phyloP scores from a whole-genome alignment of 1,140 invertebrate species.

The Neodiprion lecontei region DNA sequence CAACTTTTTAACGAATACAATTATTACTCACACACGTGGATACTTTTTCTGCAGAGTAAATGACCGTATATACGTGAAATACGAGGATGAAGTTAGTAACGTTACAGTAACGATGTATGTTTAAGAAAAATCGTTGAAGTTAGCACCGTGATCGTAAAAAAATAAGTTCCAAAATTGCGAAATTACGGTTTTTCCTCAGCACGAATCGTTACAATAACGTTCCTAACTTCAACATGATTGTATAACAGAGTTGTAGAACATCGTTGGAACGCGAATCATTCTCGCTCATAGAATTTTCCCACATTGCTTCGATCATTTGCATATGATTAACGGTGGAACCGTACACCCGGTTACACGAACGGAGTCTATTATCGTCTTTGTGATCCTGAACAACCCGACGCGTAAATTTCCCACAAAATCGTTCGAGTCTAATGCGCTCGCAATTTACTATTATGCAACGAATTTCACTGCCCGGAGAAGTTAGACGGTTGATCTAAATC shows the following conservation, averaged over 20 bases:
- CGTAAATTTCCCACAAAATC: not conserved
- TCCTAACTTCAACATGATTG: not conserved
- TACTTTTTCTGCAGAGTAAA: too few species aligned
- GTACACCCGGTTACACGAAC: not conserved
- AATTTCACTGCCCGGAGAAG: not conserved
- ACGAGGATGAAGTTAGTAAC: too few species aligned
- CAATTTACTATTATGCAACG: not conserved
- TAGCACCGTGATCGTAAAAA: too few species aligned
- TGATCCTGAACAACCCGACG: not conserved
- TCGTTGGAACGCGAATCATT: not conserved
- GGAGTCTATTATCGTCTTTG: not conserved
- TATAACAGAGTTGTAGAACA: not conserved
- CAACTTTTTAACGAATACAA: too few species aligned
- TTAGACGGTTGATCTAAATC: too few species aligned
- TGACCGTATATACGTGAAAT: too few species aligned
- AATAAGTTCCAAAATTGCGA: too few species aligned
- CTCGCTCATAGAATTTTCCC: not conserved
- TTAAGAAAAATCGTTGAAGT: too few species aligned
- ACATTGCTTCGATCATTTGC: slow-evolving; percentile 3
- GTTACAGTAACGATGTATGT: too few species aligned
- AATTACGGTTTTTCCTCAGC: too few species aligned
- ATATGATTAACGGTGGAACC: not conserved
- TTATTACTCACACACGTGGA: too few species aligned
- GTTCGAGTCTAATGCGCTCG: not conserved
- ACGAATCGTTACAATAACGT: too few species aligned